Base-by-base conservation (phyloP, 2,797 vertebrate genomes). In the Chelidonichthys spinosus region DNA sequence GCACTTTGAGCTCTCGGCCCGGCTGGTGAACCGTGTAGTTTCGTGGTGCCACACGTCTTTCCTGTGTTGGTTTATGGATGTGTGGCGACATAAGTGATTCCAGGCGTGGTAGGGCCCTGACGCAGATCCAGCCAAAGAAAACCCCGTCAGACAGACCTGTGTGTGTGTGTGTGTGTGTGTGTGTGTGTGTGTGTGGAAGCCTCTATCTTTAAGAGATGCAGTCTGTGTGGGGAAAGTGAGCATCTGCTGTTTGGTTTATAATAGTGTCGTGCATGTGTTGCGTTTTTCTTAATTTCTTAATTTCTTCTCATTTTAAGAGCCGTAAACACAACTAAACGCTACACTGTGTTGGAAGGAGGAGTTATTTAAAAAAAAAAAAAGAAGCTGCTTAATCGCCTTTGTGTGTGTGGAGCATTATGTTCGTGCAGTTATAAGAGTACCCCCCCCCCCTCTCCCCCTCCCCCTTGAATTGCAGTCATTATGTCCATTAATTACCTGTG, bases 401-500 rank as follows among this genome's bases (percentile, higher is more conserved):
- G 80, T 85, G 78, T 85, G 78, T 64, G 56, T 72, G 74, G 50
- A 79, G 78, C 35, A 62, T 74, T 37, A 39, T 65, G 63, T 82
- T 71, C n/a, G 33, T 85, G 71, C 55, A 15, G 81, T 85, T 69
- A 64, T 62, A 42, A 69, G 56, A 50, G 50, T 32, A 63, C 43
- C 32, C 18, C 40, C 74, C 76, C 80, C 70, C 71, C 42, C 8
- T 53, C 75, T 74, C 63, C 63, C 13, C 35, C 46, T 68, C 65
- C 14, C 42, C 46, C 67, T 61, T 72, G 73, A 92, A 89, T 91
- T 89, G 84, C 65, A 64, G 84, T 88, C 87, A 94, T 95, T 94
- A 94, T 89, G 85, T 86, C 71, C 80, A 91, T 93, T 95, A 93
- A 94, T 95, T 91, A 93, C 88, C 93, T 94, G 92, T 95, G 91